Evolutionary conservation across 2,797 vertebrate species (phyloP).

Genomic region (Otolemur crassicaudatus): DNA sequence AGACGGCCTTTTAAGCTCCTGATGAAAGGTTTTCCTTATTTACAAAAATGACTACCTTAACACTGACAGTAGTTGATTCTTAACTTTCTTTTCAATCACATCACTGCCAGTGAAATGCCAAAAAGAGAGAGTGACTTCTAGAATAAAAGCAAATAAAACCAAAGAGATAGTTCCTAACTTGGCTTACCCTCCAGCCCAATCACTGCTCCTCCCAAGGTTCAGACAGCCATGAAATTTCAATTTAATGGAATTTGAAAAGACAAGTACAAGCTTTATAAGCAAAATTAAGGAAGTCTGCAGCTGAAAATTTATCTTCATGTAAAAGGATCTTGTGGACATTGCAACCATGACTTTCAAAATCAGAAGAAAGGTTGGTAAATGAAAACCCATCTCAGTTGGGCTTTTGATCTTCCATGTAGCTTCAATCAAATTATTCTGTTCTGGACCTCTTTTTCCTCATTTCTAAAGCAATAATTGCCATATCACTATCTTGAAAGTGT

Average conservation of each 20-base stretch:
- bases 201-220: neutral
- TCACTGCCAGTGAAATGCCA: neutral
- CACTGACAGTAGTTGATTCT: constrained; percentile 1
- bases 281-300: neutral
- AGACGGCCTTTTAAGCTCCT: constrained; percentile 26
- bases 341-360: constrained; percentile 37
- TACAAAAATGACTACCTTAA: constrained; percentile 61
- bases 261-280: constrained; percentile 13
- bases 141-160: constrained; percentile 42
- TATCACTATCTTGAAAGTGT: constrained; percentile 22
- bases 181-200: neutral
- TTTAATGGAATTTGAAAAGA: constrained; percentile 41
- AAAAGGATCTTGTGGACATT: constrained; percentile 12
- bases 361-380: constrained; percentile 3
- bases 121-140: neutral
- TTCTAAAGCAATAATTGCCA: constrained; percentile 52
- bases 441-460: neutral
- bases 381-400: neutral
- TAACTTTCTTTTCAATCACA: constrained; percentile 67
- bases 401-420: neutral
- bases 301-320: constrained; percentile 11
- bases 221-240: constrained; percentile 37
- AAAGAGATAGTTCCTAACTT: neutral
- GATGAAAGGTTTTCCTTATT: constrained; percentile 46
- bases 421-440: constrained; percentile 25